Evolutionary conservation across 30 jellyfish, hydroid and myxozoan species (phyloP).

Genomic region (Chrysaora quinquecirrha): DNA sequence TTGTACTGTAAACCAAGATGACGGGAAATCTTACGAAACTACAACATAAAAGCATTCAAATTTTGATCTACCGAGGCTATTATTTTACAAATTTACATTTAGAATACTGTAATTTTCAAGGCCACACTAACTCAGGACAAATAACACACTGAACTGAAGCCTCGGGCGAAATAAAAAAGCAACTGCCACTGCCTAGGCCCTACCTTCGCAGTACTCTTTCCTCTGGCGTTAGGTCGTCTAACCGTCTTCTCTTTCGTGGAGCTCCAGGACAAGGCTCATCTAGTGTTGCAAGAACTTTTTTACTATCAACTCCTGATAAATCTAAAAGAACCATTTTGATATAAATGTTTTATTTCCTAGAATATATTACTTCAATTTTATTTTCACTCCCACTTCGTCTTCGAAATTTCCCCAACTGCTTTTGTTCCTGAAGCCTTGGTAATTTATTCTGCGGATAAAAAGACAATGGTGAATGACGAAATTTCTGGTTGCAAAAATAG

Average conservation of each 20-base stretch:
- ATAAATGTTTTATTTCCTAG: constrained; percentile 29
- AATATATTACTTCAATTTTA: background rate
- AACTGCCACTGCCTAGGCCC: background rate
- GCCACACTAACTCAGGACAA: no score
- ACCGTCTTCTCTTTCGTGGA: constrained; percentile 87
- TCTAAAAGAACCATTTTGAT: constrained; percentile 64
- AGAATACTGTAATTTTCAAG: no score
- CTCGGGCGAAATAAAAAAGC: background rate
- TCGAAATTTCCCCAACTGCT: constrained; percentile 39
- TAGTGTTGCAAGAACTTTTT: constrained; percentile 88
- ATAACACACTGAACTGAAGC: no score
- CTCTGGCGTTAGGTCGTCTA: constrained; percentile 88
- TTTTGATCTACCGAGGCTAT: no score
- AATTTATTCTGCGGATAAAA: background rate
- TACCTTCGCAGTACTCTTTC: constrained; percentile 97
- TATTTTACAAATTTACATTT: no score
- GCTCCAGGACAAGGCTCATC: constrained; percentile 87
- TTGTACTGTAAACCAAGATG: no score
- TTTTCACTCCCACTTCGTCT: background rate
- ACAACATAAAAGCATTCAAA: no score
- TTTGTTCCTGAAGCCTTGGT: background rate
- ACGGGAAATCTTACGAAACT: no score
- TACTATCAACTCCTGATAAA: constrained; percentile 79
- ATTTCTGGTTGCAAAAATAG: background rate
- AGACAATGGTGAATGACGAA: constrained; percentile 58